These are phyloP conservation scores for Oscheius sp. DNA, from an alignment of 2,888 invertebrate genomes.

Conservation along the genomic window DNA sequence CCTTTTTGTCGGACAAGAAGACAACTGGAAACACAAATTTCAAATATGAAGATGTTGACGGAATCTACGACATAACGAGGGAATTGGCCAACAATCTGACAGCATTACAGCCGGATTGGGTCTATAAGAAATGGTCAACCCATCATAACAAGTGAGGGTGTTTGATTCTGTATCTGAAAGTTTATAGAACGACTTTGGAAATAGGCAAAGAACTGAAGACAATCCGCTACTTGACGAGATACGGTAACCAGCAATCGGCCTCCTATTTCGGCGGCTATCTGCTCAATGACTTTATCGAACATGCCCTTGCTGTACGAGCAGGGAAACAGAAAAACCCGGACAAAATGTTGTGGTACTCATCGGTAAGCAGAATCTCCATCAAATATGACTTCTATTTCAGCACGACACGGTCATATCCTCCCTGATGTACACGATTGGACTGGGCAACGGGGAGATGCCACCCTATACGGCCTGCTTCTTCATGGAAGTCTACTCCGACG, in stretches of 20 bases:
- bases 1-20: slow-evolving; percentile 39
- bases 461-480: slow-evolving; percentile 63
- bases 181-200: slow-evolving; percentile 32
- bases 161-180: too few relatives aligned
- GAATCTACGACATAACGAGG: slow-evolving; percentile 57
- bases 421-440: slow-evolving; percentile 55
- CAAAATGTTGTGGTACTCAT: slow-evolving; percentile 63
- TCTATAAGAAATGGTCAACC: slow-evolving; percentile 54
- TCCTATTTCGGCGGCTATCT: slow-evolving; percentile 53
- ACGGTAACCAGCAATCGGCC: neutral
- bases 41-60: slow-evolving; percentile 44
- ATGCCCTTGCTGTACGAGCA: slow-evolving; percentile 50
- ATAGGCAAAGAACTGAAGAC: slow-evolving; percentile 5
- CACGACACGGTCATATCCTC: slow-evolving; percentile 64
- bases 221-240: slow-evolving; percentile 12
- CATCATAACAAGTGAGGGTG: too few relatives aligned
- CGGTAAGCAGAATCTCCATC: too few relatives aligned
- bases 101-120: slow-evolving; percentile 59
- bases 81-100: slow-evolving; percentile 54
- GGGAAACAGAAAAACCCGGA: slow-evolving; percentile 40
- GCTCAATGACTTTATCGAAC: slow-evolving; percentile 58
- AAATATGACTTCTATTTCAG: slow-evolving; percentile 47
- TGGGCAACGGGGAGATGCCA: slow-evolving; percentile 51
- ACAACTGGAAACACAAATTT: slow-evolving; percentile 53
- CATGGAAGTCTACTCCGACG: slow-evolving; percentile 59